phyloP scores from a whole-genome alignment of 2,797 vertebrate genomes.

The Austrolebias charrua region DNA sequence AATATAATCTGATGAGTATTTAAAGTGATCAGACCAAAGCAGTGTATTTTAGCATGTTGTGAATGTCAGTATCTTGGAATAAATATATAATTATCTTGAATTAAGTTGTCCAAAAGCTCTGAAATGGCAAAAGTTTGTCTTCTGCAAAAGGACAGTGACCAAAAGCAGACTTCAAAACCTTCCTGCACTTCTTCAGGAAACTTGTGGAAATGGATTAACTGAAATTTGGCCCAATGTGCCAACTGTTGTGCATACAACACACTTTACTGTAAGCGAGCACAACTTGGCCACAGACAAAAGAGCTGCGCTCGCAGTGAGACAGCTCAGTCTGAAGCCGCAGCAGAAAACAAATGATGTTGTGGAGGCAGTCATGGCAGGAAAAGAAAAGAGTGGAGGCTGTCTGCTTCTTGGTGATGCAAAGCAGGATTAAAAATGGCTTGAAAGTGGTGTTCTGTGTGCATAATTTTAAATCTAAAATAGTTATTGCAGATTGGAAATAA shows the following conservation, averaged over 20 bases:
- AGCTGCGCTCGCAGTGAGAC: slow-evolving; percentile 49
- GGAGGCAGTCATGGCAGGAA: slow-evolving; percentile 42
- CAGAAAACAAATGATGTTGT: slow-evolving; percentile 65
- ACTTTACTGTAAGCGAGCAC: background rate
- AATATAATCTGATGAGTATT: background rate
- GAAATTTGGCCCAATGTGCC: too few species aligned
- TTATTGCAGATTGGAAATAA: slow-evolving; percentile 1
- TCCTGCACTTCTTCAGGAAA: too few species aligned
- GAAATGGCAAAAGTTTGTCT: too few species aligned
- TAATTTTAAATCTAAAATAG: slow-evolving; percentile 1
- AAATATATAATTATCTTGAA: background rate
- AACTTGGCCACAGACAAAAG: slow-evolving; percentile 13
- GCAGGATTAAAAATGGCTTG: slow-evolving; percentile 33
- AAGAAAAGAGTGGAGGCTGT: slow-evolving; percentile 22
- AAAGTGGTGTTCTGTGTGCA: background rate
- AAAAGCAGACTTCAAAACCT: background rate
- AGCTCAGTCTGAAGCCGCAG: slow-evolving; percentile 63
- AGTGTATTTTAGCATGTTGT: background rate
- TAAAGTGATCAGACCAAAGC: background rate
- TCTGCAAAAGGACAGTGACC: background rate
- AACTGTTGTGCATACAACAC: background rate
- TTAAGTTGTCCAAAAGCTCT: background rate
- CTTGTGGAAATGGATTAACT: too few species aligned
- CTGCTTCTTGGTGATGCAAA: slow-evolving; percentile 48
- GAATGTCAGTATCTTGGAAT: background rate